Evolutionary conservation across 2,113 vertebrate species (phyloP).

Genomic region (Herpailurus yagouaroundi): DNA sequence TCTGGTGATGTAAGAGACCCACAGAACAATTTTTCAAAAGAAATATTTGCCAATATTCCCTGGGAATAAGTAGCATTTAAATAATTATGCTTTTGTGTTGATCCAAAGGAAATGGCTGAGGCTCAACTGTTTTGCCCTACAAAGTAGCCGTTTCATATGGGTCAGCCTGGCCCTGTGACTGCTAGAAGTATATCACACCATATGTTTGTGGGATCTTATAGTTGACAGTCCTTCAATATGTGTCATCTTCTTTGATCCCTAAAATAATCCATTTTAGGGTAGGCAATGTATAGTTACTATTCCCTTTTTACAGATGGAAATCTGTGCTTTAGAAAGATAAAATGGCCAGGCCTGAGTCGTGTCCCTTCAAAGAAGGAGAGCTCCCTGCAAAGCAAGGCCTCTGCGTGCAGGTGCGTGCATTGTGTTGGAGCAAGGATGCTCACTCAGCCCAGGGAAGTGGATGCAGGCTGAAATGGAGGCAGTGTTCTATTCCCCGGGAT

Average conservation of each 20-base stretch:
- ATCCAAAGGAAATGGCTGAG: background rate
- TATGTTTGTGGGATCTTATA: background rate
- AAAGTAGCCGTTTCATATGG: background rate
- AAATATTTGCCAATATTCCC: background rate
- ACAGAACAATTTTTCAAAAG: background rate
- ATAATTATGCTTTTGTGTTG: background rate
- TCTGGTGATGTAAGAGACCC: background rate
- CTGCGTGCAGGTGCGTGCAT: fast-evolving
- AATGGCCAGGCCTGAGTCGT: too few species aligned
- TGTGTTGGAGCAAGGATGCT: too few species aligned
- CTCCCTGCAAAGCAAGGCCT: fast-evolving
- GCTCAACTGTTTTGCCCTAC: background rate
- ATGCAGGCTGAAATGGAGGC: background rate
- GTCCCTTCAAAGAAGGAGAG: background rate
- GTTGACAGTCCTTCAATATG: background rate
- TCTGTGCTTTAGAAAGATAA: background rate
- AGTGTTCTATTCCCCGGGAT: background rate
- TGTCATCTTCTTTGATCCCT: background rate
- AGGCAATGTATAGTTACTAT: background rate
- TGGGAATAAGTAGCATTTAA: background rate
- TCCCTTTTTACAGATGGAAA: background rate
- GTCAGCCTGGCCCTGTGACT: background rate
- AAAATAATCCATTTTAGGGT: background rate
- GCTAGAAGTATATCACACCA: background rate
- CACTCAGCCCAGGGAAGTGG: background rate